phyloP scores from a whole-genome alignment of 2,113 vertebrate species.

The Sakesphorus luctuosus region DNA sequence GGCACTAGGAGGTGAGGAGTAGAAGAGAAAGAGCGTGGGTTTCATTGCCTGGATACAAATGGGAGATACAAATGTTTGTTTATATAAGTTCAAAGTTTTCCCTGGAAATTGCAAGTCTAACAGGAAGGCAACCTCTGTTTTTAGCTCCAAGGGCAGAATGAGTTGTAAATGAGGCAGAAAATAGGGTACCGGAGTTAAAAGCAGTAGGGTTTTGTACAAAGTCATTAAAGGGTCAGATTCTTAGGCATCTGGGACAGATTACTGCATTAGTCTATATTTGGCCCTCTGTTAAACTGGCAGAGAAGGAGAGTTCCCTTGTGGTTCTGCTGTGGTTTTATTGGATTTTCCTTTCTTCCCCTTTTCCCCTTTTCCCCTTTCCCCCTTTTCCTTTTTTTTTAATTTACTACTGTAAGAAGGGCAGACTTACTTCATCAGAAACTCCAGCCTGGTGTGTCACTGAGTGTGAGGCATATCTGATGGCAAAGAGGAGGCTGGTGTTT shows the following conservation, averaged over 20 bases:
- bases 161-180: conserved; percentile 11
- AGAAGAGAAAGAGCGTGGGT: not conserved
- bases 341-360: not conserved
- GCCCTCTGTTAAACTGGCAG: not conserved
- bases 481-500: not conserved
- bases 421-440: not conserved
- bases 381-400: not conserved
- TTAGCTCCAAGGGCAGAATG: not conserved
- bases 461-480: not conserved
- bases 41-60: not conserved
- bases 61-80: not conserved
- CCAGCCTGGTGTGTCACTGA: not conserved
- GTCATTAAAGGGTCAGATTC: not conserved
- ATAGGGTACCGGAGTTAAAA: not conserved
- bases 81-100: not conserved
- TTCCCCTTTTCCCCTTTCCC: too few relatives aligned
- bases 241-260: not conserved
- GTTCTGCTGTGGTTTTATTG: not conserved
- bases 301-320: conserved; percentile 38
- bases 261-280: not conserved
- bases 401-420: not conserved
- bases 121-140: not conserved
- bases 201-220: not conserved
- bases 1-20: not conserved
- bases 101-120: not conserved